Conservation (phyloP, 2,113 vertebrate genomes). For the Fulmarus glacialis region DNA sequence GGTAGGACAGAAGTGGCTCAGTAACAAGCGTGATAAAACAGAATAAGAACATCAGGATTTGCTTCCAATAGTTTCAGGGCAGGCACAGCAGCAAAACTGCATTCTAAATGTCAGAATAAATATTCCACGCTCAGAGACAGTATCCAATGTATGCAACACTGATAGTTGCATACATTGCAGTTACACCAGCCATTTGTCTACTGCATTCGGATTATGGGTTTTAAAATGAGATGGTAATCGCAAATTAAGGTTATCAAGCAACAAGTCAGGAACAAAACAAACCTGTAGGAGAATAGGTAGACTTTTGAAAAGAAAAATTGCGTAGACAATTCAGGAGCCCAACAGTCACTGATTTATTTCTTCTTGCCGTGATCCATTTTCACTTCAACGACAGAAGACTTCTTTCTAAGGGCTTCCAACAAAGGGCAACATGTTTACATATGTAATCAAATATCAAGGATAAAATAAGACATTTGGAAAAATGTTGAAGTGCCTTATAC, state of each 20-base stretch:
- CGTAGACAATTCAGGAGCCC: background rate
- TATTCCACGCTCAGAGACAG: accelerated
- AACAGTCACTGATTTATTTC: background rate
- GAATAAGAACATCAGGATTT: background rate
- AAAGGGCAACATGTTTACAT: background rate
- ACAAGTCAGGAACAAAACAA: background rate
- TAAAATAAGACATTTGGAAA: background rate
- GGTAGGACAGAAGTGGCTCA: background rate
- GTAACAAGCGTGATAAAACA: background rate
- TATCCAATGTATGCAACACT: background rate
- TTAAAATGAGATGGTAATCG: background rate
- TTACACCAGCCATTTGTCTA: background rate
- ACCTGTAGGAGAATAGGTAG: background rate
- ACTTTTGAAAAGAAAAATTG: background rate
- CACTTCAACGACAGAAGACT: background rate
- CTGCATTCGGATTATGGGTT: background rate
- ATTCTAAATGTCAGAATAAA: background rate
- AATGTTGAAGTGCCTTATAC: background rate
- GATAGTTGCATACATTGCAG: background rate
- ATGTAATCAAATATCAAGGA: background rate
- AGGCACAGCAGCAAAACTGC: background rate
- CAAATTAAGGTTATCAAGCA: background rate
- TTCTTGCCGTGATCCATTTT: background rate
- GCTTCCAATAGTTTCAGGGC: background rate
- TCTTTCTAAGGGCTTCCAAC: background rate